phyloP scores from a whole-genome alignment of 1,140 invertebrate genomes.

The Ceratina australensis region DNA sequence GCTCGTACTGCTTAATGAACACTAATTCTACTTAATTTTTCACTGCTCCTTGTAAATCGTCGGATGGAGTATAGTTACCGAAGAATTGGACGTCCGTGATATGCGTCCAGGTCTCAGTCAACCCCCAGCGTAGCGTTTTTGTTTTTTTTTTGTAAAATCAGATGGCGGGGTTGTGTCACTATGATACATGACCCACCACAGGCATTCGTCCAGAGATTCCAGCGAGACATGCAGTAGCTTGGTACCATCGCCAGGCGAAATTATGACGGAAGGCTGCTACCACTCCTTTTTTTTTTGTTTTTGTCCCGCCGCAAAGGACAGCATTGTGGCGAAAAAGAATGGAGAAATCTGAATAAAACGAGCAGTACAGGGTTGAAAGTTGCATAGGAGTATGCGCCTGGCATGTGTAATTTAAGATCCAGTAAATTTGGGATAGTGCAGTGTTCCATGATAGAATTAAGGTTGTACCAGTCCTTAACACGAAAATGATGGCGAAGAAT shows the following conservation, averaged over 20 bases:
- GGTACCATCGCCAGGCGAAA: slow-evolving; percentile 49
- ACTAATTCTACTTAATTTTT: too few species aligned
- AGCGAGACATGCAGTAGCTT: slow-evolving; percentile 44
- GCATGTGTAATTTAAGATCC: neutral
- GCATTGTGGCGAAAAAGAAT: neutral
- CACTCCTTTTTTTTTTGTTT: slow-evolving; percentile 45
- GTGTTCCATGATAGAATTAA: too few species aligned
- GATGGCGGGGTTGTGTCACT: slow-evolving; percentile 31
- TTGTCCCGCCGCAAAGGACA: slow-evolving; percentile 20
- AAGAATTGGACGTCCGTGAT: slow-evolving; percentile 10
- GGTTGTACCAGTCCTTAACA: too few species aligned
- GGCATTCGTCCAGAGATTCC: slow-evolving; percentile 58
- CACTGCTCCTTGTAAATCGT: too few species aligned
- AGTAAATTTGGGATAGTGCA: neutral
- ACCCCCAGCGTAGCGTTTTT: too few species aligned
- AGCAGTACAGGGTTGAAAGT: neutral
- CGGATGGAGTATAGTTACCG: neutral
- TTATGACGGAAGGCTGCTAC: slow-evolving; percentile 58
- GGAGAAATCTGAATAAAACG: neutral
- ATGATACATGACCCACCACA: slow-evolving; percentile 49
- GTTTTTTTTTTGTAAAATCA: slow-evolving; percentile 45
- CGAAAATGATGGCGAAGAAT: too few species aligned
- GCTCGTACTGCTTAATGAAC: too few species aligned
- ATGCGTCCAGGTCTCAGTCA: neutral
- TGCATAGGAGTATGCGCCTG: neutral